Conservation (phyloP, 2,113 vertebrate genomes). For the Silurus meridionalis region DNA sequence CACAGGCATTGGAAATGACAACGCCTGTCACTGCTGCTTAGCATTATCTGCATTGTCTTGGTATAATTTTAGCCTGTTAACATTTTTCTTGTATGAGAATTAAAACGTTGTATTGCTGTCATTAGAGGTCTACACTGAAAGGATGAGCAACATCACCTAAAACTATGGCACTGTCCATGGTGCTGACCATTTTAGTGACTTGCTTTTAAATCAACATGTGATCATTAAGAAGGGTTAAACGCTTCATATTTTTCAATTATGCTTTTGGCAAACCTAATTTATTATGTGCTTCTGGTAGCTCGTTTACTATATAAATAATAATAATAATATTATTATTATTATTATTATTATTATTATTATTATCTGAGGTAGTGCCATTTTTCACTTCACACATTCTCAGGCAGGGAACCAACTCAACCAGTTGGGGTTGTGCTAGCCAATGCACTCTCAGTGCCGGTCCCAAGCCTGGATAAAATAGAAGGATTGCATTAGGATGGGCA, state of each 20-base stretch:
- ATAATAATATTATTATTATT: no score
- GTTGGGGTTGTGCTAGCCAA: no score
- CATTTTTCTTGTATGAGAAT: conserved; percentile 24
- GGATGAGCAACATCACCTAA: no score
- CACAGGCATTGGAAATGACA: conserved; percentile 33
- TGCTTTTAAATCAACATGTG: not conserved
- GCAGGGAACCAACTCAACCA: no score
- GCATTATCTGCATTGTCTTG: conserved; percentile 14
- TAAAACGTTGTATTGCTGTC: conserved; percentile 1
- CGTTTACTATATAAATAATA: not conserved
- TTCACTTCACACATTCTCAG: not conserved
- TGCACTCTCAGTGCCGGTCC: no score
- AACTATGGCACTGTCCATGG: conserved; percentile 12
- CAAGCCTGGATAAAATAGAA: no score
- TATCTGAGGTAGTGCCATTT: not conserved
- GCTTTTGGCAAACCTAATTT: not conserved
- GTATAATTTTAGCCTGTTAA: conserved; percentile 25
- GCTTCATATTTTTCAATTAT: not conserved
- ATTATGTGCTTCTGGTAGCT: not conserved
- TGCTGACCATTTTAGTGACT: conserved; percentile 5
- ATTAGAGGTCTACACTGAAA: conserved; percentile 2
- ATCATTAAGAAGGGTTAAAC: not conserved
- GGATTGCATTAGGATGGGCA: no score
- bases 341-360: no score
- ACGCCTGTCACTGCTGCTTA: conserved; percentile 36